These are phyloP conservation scores for Rhizoglyphus robini DNA, from an alignment of 1,140 invertebrate species.

Conservation along the genomic window DNA sequence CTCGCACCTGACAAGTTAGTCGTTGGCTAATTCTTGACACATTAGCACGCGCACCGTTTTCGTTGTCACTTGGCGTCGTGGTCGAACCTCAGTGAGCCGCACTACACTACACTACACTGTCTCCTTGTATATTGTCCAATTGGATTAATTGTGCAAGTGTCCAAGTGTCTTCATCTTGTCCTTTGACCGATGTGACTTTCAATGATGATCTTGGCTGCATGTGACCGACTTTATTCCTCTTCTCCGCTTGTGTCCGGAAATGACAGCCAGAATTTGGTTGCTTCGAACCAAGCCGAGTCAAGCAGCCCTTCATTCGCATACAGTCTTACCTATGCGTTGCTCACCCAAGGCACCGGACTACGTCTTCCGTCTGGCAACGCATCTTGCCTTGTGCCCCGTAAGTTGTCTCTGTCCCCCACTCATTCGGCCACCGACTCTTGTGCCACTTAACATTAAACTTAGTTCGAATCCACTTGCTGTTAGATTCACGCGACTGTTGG, in stretches of 20 bases:
- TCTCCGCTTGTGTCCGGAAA: neutral
- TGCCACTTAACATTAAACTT: neutral
- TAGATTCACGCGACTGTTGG: too few relatives aligned
- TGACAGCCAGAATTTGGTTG: neutral
- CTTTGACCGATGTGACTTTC: neutral
- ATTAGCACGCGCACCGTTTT: neutral
- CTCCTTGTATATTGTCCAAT: neutral
- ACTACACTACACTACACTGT: neutral
- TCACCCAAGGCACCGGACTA: neutral
- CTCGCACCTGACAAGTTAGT: neutral
- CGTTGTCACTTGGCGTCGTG: neutral
- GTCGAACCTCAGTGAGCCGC: neutral
- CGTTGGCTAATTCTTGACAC: too few relatives aligned
- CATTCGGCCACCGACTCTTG: neutral
- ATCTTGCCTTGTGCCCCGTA: neutral
- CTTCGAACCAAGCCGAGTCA: neutral
- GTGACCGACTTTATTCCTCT: neutral
- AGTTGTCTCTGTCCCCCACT: neutral
- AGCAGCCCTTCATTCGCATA: neutral
- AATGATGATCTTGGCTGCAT: neutral
- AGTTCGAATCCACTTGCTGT: too few relatives aligned
- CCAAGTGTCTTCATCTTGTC: neutral
- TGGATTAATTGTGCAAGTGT: neutral
- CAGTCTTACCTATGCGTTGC: slow-evolving; percentile 3
- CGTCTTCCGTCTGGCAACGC: neutral